Conservation (phyloP, 1,140 invertebrate genomes). For the Heliconius nattereri region DNA sequence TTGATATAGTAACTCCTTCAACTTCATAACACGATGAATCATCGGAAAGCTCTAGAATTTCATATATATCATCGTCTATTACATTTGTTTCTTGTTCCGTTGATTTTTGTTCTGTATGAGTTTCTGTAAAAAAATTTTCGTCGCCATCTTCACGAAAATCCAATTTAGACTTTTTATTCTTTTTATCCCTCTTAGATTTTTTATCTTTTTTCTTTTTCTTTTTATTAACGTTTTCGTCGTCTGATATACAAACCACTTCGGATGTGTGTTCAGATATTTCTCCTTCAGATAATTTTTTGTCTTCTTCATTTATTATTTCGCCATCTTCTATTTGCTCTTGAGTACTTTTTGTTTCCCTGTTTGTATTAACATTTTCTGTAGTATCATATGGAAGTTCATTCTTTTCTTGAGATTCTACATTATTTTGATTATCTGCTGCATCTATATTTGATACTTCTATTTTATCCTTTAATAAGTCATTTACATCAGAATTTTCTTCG, state of each 20-base stretch:
- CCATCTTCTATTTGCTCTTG: slow-evolving; percentile 28
- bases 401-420: slow-evolving; percentile 18
- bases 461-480: not conserved
- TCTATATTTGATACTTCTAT: slow-evolving; percentile 9
- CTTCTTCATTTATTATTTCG: slow-evolving; percentile 37
- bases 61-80: slow-evolving; percentile 50
- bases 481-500: not conserved
- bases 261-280: slow-evolving; percentile 54
- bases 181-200: slow-evolving; percentile 53
- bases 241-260: slow-evolving; percentile 62
- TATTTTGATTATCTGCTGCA: not conserved
- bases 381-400: slow-evolving; percentile 17
- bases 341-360: not conserved
- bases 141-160: slow-evolving; percentile 66
- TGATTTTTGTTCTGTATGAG: not conserved
- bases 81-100: not conserved
- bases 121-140: slow-evolving; percentile 59
- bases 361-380: not conserved
- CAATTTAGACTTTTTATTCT: slow-evolving; percentile 40
- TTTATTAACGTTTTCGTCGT: slow-evolving; percentile 62
- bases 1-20: slow-evolving; percentile 65
- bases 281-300: slow-evolving; percentile 58
- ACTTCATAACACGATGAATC: slow-evolving; percentile 74
- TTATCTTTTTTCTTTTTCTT: slow-evolving; percentile 68
- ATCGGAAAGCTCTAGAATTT: slow-evolving; percentile 74